phyloP scores from a whole-genome alignment of 2,888 invertebrate genomes.

The Acleris laterana region DNA sequence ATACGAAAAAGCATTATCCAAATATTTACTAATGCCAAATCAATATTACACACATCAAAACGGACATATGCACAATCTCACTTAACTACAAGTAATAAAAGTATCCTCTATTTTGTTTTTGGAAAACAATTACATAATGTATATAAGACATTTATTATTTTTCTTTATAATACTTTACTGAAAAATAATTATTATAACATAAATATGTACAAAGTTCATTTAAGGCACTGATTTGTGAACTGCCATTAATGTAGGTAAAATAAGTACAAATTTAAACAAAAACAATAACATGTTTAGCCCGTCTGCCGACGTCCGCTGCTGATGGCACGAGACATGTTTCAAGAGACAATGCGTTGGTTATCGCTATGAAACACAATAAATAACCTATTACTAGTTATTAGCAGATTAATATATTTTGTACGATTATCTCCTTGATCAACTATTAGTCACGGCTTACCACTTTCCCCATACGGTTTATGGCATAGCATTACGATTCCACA shows the following conservation, averaged over 20 bases:
- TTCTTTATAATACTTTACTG: slow-evolving; percentile 73
- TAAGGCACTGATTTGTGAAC: slow-evolving; percentile 75
- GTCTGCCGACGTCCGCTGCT: slow-evolving; percentile 75
- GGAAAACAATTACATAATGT: slow-evolving; percentile 68
- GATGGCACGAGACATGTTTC: slow-evolving; percentile 80
- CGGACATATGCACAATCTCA: slow-evolving; percentile 84
- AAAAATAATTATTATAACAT: slow-evolving; percentile 61
- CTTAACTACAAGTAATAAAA: slow-evolving; percentile 74
- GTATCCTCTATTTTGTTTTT: slow-evolving; percentile 77
- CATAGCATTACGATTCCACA: slow-evolving; percentile 49
- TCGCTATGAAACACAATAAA: slow-evolving; percentile 68
- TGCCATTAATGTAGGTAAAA: slow-evolving; percentile 65
- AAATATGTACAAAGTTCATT: slow-evolving; percentile 78
- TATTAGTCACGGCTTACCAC: slow-evolving; percentile 17
- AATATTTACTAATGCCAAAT: slow-evolving; percentile 84
- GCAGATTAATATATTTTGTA: slow-evolving; percentile 74
- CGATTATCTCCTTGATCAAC: slow-evolving; percentile 67
- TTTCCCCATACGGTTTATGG: slow-evolving; percentile 52
- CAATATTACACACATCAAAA: slow-evolving; percentile 84
- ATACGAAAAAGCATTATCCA: slow-evolving; percentile 56
- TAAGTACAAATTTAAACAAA: slow-evolving; percentile 77
- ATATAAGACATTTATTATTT: slow-evolving; percentile 69
- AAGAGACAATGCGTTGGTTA: slow-evolving; percentile 59
- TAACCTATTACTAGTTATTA: slow-evolving; percentile 64
- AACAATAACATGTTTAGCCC: slow-evolving; percentile 69